Conservation (phyloP, 2,888 invertebrate genomes). For the Muscina levida region DNA sequence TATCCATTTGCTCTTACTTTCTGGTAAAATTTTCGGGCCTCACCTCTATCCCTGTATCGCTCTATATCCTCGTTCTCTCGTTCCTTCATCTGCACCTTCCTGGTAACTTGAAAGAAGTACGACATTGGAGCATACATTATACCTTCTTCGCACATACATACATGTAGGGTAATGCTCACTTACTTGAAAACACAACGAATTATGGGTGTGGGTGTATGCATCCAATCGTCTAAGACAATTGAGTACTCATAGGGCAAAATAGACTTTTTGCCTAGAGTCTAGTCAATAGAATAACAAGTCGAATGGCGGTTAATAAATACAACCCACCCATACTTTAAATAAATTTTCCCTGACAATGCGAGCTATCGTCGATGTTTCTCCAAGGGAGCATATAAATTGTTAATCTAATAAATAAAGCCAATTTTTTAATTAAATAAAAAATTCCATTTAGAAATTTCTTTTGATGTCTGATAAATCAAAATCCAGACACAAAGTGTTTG, state of each 20-base stretch:
- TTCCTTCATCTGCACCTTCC: too few species aligned
- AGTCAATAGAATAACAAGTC: slow-evolving; percentile 33
- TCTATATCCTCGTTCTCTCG: too few species aligned
- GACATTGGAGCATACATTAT: too few species aligned
- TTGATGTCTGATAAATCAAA: slow-evolving; percentile 38
- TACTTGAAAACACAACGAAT: not conserved
- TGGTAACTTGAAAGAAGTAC: too few species aligned
- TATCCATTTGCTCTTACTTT: too few species aligned
- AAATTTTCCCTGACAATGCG: too few species aligned
- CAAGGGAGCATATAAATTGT: slow-evolving; percentile 25
- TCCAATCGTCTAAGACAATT: not conserved
- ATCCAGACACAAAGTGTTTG: not conserved
- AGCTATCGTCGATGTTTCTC: slow-evolving; percentile 14
- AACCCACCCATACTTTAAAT: slow-evolving; percentile 22
- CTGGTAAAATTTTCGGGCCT: too few species aligned
- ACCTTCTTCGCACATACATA: too few species aligned
- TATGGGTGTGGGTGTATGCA: not conserved
- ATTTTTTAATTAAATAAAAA: slow-evolving; percentile 43
- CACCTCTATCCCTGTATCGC: too few species aligned
- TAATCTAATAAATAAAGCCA: slow-evolving; percentile 43
- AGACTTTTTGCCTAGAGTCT: not conserved
- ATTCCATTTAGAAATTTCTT: slow-evolving; percentile 38
- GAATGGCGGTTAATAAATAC: slow-evolving; percentile 40
- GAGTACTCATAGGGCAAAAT: not conserved
- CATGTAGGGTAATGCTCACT: too few species aligned